Percentiles rank a stretch among this genome's conserved stretches.
Evolutionary conservation across 2,113 vertebrate genomes (phyloP).

Genomic region (Vulpes ferrilata): DNA sequence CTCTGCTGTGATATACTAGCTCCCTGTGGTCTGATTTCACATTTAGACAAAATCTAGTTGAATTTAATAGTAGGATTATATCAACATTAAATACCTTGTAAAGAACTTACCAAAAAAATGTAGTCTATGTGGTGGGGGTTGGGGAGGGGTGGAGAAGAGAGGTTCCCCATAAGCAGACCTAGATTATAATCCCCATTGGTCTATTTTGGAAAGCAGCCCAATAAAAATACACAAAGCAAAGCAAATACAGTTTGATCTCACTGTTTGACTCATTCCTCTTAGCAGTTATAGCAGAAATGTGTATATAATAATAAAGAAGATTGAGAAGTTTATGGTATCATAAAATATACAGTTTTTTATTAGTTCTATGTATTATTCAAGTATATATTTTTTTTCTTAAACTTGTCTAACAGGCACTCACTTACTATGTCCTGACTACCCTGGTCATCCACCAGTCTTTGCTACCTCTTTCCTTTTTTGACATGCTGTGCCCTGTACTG

Average conservation of each 20-base stretch:
- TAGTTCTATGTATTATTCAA: not conserved
- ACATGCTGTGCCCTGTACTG: not conserved
- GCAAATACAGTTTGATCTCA: constrained; percentile 13
- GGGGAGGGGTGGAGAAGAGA: not conserved
- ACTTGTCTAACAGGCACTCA: not conserved
- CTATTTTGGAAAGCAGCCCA: constrained; percentile 22
- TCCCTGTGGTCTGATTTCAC: not conserved
- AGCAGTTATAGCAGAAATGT: constrained; percentile 31
- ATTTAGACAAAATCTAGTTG: constrained; percentile 54
- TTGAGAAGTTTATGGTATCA: constrained; percentile 25
- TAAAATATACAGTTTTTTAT: constrained; percentile 22
- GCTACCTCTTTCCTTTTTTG: not conserved
- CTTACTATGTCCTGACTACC: not conserved
- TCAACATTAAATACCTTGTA: not conserved
- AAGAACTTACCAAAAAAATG: not conserved
- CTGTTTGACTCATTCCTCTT: constrained; percentile 33
- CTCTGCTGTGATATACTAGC: constrained; percentile 7
- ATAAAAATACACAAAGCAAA: constrained; percentile 14
- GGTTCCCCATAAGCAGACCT: not conserved
- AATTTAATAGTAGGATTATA: constrained; percentile 55
- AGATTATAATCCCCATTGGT: constrained; percentile 32
- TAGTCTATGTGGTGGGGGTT: too few species aligned
- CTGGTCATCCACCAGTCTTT: not conserved
- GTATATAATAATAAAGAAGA: constrained; percentile 26
- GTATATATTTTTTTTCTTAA: not conserved